Evolutionary conservation across 2,797 vertebrate genomes (phyloP).

Genomic region (Amphiprion clarkii): DNA sequence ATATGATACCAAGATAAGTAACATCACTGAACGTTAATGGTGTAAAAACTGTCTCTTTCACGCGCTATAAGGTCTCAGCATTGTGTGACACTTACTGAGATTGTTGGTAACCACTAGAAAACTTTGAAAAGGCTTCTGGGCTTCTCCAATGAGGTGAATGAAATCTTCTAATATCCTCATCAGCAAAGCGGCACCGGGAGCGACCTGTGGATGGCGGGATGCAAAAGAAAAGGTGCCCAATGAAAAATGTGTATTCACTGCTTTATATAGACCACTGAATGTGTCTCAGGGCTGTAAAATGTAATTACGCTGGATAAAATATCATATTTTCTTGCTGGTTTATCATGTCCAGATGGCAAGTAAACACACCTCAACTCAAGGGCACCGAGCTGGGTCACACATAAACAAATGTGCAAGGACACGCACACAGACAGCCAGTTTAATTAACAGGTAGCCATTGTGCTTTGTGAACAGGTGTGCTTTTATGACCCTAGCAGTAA

Average conservation of each 20-base stretch:
- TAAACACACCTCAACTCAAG: constrained; percentile 59
- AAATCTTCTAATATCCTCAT: constrained; percentile 98
- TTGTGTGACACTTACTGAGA: constrained; percentile 87
- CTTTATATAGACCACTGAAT: constrained; percentile 32
- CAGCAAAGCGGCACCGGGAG: constrained; percentile 93
- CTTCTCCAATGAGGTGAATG: constrained; percentile 96
- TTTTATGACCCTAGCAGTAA: constrained; percentile 50
- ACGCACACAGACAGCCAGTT: neutral
- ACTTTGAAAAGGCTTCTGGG: constrained; percentile 97
- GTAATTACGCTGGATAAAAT: constrained; percentile 28
- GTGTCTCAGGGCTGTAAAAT: constrained; percentile 43
- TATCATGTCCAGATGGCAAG: constrained; percentile 69
- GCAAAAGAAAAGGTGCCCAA: neutral
- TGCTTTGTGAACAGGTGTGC: constrained; percentile 44
- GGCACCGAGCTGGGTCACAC: constrained; percentile 46
- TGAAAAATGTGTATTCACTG: constrained; percentile 42
- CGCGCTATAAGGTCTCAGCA: neutral
- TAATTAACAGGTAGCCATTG: constrained; percentile 25
- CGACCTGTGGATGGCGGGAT: constrained; percentile 84
- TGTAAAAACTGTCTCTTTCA: neutral
- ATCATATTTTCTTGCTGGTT: constrained; percentile 46
- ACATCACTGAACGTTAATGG: neutral
- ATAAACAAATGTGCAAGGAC: constrained; percentile 16
- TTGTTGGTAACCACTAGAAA: constrained; percentile 97
- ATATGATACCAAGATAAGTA: neutral